Conservation (phyloP, 1,140 invertebrate genomes). For the Lordiphosa mommai region DNA sequence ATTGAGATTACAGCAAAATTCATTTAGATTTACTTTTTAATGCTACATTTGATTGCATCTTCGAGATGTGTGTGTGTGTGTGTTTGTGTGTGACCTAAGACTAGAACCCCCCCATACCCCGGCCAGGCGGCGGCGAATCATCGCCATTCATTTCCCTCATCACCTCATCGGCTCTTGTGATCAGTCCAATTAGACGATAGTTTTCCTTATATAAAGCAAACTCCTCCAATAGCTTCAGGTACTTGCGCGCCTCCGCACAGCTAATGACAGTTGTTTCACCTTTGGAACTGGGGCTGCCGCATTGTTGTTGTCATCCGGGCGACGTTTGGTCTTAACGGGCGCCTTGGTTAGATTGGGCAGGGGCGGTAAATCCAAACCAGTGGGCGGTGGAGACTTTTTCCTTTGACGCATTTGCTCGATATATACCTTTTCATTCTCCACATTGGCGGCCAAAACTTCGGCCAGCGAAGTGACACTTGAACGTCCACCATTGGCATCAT, state of each 20-base stretch:
- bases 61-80: conserved; percentile 40
- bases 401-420: conserved; percentile 57
- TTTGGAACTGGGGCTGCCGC: neutral
- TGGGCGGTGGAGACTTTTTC: conserved; percentile 17
- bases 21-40: conserved; percentile 31
- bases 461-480: conserved; percentile 61
- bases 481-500: conserved; percentile 51
- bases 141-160: conserved; percentile 60
- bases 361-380: conserved; percentile 21
- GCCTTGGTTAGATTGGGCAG: conserved; percentile 48
- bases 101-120: neutral
- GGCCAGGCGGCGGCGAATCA: conserved; percentile 4
- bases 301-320: conserved; percentile 57
- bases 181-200: conserved; percentile 65
- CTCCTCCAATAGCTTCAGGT: conserved; percentile 70
- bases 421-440: conserved; percentile 56
- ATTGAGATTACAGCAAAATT: conserved; percentile 7
- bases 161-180: conserved; percentile 70
- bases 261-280: conserved; percentile 41
- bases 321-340: conserved; percentile 36
- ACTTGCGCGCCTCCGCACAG: conserved; percentile 66
- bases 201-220: conserved; percentile 68
- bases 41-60: conserved; percentile 66
- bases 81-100: conserved; percentile 13
- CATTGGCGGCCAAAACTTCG: conserved; percentile 58